Conservation (phyloP, 2,113 vertebrate genomes). For the Galemys pyrenaicus region DNA sequence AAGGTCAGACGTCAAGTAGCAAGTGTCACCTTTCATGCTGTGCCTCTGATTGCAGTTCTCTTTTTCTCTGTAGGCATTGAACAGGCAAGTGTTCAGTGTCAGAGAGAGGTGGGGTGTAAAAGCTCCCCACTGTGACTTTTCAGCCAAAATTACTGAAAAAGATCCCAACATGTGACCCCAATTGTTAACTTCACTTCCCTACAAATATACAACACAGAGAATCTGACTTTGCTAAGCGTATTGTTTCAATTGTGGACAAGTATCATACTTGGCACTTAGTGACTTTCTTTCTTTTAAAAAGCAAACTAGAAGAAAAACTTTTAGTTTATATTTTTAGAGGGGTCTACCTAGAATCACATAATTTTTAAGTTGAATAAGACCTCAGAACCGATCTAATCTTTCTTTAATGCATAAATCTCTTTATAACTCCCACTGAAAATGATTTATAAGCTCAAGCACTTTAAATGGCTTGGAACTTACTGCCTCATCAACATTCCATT, state of each 20-base stretch:
- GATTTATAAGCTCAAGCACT: slow-evolving; percentile 33
- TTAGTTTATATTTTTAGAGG: slow-evolving; percentile 16
- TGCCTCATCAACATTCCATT: not conserved
- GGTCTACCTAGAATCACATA: not conserved
- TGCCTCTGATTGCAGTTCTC: not conserved
- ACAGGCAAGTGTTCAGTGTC: not conserved
- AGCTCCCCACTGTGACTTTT: not conserved
- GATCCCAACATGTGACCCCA: not conserved
- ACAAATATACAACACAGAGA: not conserved
- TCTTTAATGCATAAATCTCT: not conserved
- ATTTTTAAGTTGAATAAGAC: not conserved
- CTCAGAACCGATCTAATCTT: not conserved
- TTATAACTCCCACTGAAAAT: not conserved
- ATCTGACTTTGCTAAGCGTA: not conserved
- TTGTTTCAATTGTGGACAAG: not conserved
- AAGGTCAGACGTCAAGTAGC: not conserved
- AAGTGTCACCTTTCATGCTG: not conserved
- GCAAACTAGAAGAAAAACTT: not conserved
- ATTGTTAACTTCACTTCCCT: not conserved
- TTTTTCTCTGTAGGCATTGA: not conserved
- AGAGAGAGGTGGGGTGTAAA: not conserved
- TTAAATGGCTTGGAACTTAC: not conserved
- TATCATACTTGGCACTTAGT: not conserved
- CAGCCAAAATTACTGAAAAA: not conserved
- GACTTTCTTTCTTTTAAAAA: slow-evolving; percentile 28